phyloP scores from a whole-genome alignment of 2,113 vertebrate genomes.

The Sclerurus mexicanus region DNA sequence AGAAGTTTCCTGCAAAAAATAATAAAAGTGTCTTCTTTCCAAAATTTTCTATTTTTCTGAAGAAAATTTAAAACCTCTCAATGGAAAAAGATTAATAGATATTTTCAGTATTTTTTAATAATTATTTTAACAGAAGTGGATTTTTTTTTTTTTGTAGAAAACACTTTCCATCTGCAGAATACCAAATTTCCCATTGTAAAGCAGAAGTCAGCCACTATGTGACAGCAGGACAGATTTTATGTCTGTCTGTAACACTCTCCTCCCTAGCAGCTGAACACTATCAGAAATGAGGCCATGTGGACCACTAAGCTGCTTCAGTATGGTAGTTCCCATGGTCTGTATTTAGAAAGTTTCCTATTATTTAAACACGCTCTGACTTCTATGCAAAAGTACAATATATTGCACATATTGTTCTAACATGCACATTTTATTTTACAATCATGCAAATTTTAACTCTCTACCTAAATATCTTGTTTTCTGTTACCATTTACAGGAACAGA shows the following conservation, averaged over 20 bases:
- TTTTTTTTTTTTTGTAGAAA: neutral
- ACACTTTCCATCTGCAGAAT: neutral
- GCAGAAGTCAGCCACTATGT: neutral
- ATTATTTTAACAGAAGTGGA: neutral
- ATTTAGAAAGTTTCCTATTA: neutral
- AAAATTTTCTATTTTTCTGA: conserved; percentile 5
- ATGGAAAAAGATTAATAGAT: neutral
- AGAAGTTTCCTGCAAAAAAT: conserved; percentile 7
- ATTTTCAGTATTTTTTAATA: neutral
- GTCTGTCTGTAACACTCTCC: neutral
- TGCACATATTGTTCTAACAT: neutral
- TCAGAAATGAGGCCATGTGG: neutral
- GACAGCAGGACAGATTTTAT: neutral
- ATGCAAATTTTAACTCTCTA: neutral
- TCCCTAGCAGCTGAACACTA: conserved; percentile 2
- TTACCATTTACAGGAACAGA: neutral
- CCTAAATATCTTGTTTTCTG: neutral
- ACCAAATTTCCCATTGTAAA: neutral
- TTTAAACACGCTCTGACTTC: neutral
- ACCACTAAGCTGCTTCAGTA: neutral
- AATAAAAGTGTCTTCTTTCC: neutral
- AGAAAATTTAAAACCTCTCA: neutral
- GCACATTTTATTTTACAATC: neutral
- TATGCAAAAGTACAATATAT: neutral
- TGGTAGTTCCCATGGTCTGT: neutral